Conservation (phyloP, 2,888 invertebrate species). For the Drosophila limbata region DNA sequence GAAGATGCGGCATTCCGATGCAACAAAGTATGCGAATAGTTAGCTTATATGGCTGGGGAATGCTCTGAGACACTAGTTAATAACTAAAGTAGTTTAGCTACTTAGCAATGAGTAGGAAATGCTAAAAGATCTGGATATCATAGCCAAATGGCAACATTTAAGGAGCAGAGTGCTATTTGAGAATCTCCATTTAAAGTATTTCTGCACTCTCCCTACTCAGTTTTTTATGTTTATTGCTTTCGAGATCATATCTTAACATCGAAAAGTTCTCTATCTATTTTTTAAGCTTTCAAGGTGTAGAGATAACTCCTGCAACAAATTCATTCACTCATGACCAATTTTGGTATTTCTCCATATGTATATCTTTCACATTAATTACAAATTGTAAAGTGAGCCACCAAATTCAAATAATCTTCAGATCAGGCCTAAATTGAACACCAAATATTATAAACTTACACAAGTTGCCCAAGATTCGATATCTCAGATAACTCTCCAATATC, state of each 20-base stretch:
- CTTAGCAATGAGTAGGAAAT: neutral
- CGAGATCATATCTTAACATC: neutral
- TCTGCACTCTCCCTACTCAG: neutral
- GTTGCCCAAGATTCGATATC: no score
- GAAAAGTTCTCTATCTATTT: no score
- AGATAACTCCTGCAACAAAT: no score
- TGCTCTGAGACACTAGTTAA: slow-evolving; percentile 21
- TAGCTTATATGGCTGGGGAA: slow-evolving; percentile 18
- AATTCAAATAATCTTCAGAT: no score
- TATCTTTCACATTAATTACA: no score
- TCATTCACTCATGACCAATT: no score
- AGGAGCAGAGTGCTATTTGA: neutral
- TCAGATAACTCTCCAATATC: no score
- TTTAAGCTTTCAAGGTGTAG: no score
- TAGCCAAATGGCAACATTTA: neutral
- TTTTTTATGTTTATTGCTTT: neutral
- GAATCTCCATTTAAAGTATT: neutral
- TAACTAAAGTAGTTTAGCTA: slow-evolving; percentile 16
- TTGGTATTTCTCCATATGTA: no score
- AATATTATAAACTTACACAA: no score
- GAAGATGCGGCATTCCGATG: slow-evolving; percentile 40
- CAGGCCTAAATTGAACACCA: no score
- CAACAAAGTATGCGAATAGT: slow-evolving; percentile 16
- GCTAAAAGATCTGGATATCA: neutral
- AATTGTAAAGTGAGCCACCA: no score